phyloP scores from a whole-genome alignment of 2,888 invertebrate genomes.

The Fragum fragum region DNA sequence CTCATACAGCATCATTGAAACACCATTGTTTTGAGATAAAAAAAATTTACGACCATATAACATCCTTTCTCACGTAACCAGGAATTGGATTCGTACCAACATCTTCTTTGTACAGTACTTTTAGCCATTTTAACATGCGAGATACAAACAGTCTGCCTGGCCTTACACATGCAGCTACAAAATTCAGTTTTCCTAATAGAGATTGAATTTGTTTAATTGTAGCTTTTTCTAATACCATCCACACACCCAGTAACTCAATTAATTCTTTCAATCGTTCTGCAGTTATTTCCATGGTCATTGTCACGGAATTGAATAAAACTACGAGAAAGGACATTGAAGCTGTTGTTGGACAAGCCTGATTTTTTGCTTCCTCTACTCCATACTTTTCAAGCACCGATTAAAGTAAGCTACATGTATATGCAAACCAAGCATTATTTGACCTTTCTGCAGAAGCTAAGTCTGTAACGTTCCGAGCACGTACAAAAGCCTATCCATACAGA shows the following conservation, averaged over 20 bases:
- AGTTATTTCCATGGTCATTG: not conserved
- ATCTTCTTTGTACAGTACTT: not conserved
- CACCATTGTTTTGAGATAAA: not conserved
- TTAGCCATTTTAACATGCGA: not conserved
- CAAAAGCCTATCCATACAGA: not conserved
- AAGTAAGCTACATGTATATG: not conserved
- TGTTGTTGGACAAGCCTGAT: not conserved
- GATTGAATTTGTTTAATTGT: not conserved
- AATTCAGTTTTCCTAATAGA: too few species aligned
- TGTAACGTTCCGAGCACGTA: not conserved
- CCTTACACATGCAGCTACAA: slow-evolving; percentile 4
- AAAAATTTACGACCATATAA: not conserved
- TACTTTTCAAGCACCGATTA: not conserved
- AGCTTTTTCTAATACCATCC: not conserved
- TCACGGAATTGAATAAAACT: not conserved
- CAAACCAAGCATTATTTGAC: not conserved
- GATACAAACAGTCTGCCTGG: not conserved
- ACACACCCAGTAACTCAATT: not conserved
- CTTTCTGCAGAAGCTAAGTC: slow-evolving; percentile 8
- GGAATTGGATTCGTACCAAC: not conserved
- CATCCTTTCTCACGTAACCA: not conserved
- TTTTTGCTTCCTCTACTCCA: too few species aligned
- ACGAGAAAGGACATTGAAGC: not conserved
- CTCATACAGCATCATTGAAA: slow-evolving; percentile 3
- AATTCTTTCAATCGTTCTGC: not conserved